Evolutionary conservation across 2,797 vertebrate genomes (phyloP), one percentile per base, ranked within the genome.

Genomic region (Pseudochirops cupreus): DNA sequence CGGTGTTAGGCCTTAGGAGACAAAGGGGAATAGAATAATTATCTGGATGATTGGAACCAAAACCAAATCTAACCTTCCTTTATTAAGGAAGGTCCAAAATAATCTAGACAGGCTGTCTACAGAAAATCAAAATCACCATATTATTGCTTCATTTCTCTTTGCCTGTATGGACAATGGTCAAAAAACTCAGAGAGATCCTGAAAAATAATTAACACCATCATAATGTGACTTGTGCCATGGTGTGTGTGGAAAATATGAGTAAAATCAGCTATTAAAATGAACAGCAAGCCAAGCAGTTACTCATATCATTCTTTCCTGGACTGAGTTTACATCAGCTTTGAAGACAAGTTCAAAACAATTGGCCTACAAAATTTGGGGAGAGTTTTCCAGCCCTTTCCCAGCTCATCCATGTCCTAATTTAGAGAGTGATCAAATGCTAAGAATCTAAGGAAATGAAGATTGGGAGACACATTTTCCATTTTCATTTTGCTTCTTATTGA

Each of bases 201-300:
- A 87, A 87, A 87, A 87, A 50, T 87, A 87, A 87, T 87, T 82
- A 82, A 46, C 74, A 87, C 74, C 74, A 87, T 87, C 74, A 87
- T 50, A 74, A 87, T 46, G 39, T 87, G 39, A 87, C 39, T 82
- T 46, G 39, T 87, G 74, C 39, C 39, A 26, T 50, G 21, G 39
- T 87, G 9, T 87, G 39, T 9, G 39, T 87, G 74, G 74, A 87
- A 87, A 87, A 87, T 87, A 87, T 74, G 62, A 74, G 59, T 18
- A 16, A 74, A 74, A 74, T 74, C 33, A 74, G 33, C 62, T 74
- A 74, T 87, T 87, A 87, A 87, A 87, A 87, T 46, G 74, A 87
- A 87, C 74, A 46, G 39, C 74, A 50, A 50, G 21, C 74, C 74
- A 87, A 82, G 39, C 39, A 87, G 21, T 50, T 87, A 87, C 74